Base-by-base conservation (phyloP, 1,140 invertebrate species). In the Megalonaias nervosa region DNA sequence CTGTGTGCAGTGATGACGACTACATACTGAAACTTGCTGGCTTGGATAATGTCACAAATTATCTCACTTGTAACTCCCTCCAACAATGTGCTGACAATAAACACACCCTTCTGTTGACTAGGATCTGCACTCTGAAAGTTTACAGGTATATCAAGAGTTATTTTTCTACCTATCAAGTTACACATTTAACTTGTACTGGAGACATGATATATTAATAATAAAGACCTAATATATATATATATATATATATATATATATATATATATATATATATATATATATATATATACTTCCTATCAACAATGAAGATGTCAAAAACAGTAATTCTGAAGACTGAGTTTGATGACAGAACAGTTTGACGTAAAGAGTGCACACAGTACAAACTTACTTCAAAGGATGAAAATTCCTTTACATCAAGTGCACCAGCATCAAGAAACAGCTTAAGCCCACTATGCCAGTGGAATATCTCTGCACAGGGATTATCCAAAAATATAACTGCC, bases 381-480 rank as follows among this genome's bases (percentile, higher is more conserved):
- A 14, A 31, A 56, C 56, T 59, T 87, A 93, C 93, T 91, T 93
- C 93, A 91, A 93, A 93, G 12, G 93, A 92, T 17, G 93, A 93
- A 77, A 94, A 91, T 83, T 92, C 92, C 82, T 93, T 93, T 0
- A 94, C 92, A 84, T 88, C 90, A 26, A 91, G 81, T 59, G 93
- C 93, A 71, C 93, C 93, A 61, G 91, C 91, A 38, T 89, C 85
- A 5, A 93, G 79, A 55, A 94, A 81, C 76, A 90, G 89, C 67
- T 90, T 89, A n/a, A 93, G 83, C 12, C 93, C 93, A 12, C 93
- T 93, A 84, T 93, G 91, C 93, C 93, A 94, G 84, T 94, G 93
- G 23, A 94, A 86, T 81, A 92, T 92, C 86, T 94, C 93, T 15
- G 93, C 92, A 79, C 90, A 91, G 57, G 84, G 83, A 79, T 93